A percentile compares a stretch with the other conserved stretches of the same genome.
phyloP scores from a whole-genome alignment of 2,797 vertebrate species.

The Alouatta caraya region DNA sequence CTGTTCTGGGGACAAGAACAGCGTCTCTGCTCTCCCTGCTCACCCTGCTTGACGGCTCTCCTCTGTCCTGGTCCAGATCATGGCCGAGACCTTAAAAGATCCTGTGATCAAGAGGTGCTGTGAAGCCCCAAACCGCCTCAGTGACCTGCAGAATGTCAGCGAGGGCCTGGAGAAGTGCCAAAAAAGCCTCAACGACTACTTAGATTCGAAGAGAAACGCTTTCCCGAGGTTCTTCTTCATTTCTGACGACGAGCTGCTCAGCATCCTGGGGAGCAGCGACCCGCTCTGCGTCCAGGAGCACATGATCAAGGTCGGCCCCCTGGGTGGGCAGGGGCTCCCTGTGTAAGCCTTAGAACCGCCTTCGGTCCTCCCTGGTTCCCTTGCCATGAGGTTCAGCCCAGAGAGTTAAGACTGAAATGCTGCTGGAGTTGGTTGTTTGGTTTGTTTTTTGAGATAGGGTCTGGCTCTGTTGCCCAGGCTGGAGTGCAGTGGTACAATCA shows the following conservation, averaged over 20 bases:
- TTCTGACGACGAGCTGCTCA: constrained; percentile 97
- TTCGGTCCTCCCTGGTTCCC: fast-evolving
- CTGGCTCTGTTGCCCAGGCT: not conserved
- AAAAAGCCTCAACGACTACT: constrained; percentile 96
- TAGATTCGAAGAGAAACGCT: constrained; percentile 96
- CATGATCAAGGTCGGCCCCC: constrained; percentile 93
- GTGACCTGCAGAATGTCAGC: constrained; percentile 89
- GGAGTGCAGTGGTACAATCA: not conserved
- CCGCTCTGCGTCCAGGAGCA: constrained; percentile 96
- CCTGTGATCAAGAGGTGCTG: constrained; percentile 92
- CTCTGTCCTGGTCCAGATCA: constrained; percentile 87
- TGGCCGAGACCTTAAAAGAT: constrained; percentile 89
- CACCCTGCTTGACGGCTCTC: not conserved
- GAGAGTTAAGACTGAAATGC: not conserved
- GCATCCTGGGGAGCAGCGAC: constrained; percentile 94
- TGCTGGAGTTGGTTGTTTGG: not conserved
- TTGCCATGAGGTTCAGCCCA: fast-evolving
- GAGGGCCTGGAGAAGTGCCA: constrained; percentile 95
- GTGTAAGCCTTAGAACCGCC: fast-evolving
- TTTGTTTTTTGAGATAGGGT: not conserved
- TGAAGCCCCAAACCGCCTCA: constrained; percentile 89
- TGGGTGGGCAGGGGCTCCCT: not conserved
- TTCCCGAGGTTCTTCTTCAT: constrained; percentile 99
- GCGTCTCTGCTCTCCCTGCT: not conserved
- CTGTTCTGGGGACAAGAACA: not conserved